A percentile compares a stretch with the other conserved stretches of the same genome.
Evolutionary conservation across 2,113 vertebrate species (phyloP).

Genomic region (Odontophorus gujanensis): DNA sequence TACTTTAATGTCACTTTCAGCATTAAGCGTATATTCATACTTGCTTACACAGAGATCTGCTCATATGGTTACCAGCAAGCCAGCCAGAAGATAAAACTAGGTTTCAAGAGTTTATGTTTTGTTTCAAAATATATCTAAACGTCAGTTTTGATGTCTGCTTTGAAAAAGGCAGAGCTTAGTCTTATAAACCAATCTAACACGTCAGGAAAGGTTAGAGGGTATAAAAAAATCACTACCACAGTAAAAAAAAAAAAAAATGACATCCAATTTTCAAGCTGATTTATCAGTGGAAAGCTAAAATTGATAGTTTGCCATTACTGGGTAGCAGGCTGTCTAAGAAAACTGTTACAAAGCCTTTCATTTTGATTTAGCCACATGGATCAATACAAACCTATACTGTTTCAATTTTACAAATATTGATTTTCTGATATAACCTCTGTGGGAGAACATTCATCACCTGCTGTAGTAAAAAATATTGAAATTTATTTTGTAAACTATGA

Average conservation of each 20-base stretch:
- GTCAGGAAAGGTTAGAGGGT: slow-evolving; percentile 88
- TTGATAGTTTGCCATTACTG: slow-evolving; percentile 98
- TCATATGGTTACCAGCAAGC: background rate
- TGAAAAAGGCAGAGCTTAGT: slow-evolving; percentile 86
- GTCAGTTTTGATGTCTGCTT: slow-evolving; percentile 84
- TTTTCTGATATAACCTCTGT: slow-evolving; percentile 91
- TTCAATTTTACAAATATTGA: slow-evolving; percentile 99
- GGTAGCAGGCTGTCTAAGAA: slow-evolving; percentile 89
- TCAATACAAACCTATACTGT: slow-evolving; percentile 99
- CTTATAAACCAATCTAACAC: slow-evolving; percentile 92
- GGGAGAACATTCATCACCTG: slow-evolving; percentile 92
- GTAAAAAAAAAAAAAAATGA: slow-evolving; percentile 88
- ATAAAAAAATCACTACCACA: slow-evolving; percentile 88
- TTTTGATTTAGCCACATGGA: slow-evolving; percentile 93
- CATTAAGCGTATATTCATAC: background rate
- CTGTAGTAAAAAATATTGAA: slow-evolving; percentile 82
- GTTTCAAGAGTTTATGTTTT: slow-evolving; percentile 46
- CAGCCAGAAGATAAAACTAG: background rate
- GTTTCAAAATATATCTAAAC: slow-evolving; percentile 77
- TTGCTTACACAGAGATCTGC: background rate
- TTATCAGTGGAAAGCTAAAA: slow-evolving; percentile 99
- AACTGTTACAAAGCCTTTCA: slow-evolving; percentile 93
- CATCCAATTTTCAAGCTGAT: slow-evolving; percentile 99
- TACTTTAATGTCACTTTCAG: slow-evolving; percentile 4
- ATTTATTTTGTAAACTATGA: slow-evolving; percentile 75